Conservation (phyloP, 2,797 vertebrate genomes). For the Microctenopoma stevenorrisi region DNA sequence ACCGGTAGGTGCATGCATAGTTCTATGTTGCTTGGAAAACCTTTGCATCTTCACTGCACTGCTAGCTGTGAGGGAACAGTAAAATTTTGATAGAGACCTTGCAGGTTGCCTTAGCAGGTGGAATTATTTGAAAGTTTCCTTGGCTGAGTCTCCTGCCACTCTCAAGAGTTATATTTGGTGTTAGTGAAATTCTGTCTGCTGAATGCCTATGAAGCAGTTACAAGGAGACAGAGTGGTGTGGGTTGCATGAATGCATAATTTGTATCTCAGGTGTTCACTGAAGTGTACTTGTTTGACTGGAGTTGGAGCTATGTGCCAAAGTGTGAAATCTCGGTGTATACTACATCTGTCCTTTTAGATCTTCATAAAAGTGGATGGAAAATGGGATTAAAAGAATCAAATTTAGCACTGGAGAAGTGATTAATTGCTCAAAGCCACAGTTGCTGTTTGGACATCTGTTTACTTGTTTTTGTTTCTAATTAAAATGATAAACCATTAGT, state of each 20-base stretch:
- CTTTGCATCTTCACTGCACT: conserved; percentile 48
- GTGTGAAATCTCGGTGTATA: conserved; percentile 46
- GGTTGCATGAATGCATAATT: conserved; percentile 42
- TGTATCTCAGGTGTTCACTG: conserved; percentile 50
- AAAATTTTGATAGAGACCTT: conserved; percentile 48
- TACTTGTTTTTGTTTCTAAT: conserved; percentile 67
- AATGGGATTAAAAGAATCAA: conserved; percentile 60
- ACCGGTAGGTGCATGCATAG: too few species aligned
- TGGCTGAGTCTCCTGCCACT: conserved; percentile 34
- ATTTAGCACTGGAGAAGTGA: conserved; percentile 52
- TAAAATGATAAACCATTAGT: conserved; percentile 71
- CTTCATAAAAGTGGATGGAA: conserved; percentile 57
- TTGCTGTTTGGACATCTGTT: conserved; percentile 69
- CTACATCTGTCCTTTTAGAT: conserved; percentile 60
- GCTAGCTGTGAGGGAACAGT: conserved; percentile 38
- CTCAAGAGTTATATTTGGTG: conserved; percentile 44
- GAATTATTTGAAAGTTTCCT: conserved; percentile 57
- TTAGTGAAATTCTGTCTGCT: conserved; percentile 45
- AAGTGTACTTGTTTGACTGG: conserved; percentile 43
- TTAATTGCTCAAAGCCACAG: conserved; percentile 66
- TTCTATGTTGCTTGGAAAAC: conserved; percentile 31
- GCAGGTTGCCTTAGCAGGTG: conserved; percentile 45
- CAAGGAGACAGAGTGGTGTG: conserved; percentile 23
- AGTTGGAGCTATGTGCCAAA: conserved; percentile 25
- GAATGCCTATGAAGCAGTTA: conserved; percentile 47